Base-by-base conservation (phyloP, 2,888 invertebrate species). In the Cerastoderma edule region DNA sequence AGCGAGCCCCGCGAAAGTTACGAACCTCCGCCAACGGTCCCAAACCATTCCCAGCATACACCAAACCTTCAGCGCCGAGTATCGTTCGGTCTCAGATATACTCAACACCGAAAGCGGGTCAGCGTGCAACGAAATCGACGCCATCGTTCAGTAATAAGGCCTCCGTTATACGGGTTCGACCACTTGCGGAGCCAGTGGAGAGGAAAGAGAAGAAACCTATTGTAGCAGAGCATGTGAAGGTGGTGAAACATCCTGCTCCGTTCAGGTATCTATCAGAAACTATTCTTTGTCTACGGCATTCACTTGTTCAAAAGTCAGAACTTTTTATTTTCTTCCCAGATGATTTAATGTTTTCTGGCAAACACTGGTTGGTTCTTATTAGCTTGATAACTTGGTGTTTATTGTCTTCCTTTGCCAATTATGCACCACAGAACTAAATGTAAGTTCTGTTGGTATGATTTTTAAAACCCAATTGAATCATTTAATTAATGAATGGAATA, bases 191-290 rank as follows among this genome's bases (percentile, higher is more conserved):
- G 48, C 65, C 80, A 2, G 16, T 30, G 13, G 75, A 73, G 6
- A 72, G 74, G 70, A 76, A 79, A 72, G 79, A 81, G 48, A 83
- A 82, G 64, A 60, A 44, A 27, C 48, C 64, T n/a, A 65, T 72
- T 39, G 74, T 83, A 1, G 80, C 89, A 0, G 90, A 89, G 54
- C 87, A 89, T 66, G 68, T 80, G 10, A 87, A 86, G 72, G 87
- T 89, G 22, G 84, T 90, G 24, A 88, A 89, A 65, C 90, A 89
- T 67, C 90, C 89, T 0, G 86, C 86, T 39, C 89, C 89, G 3
- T 90, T 90, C 85, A 87, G 89, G 83, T 91, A 88, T 89, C 82
- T 83, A 76, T 71, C 16, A 60, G n/a, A 32, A n/a, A n/a, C n/a
- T n/a, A n/a, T n/a, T n/a, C n/a, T n/a, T n/a, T n/a, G n/a, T n/a